Evolutionary conservation across 2,113 vertebrate genomes (phyloP).

Genomic region (Tonatia bakeri): DNA sequence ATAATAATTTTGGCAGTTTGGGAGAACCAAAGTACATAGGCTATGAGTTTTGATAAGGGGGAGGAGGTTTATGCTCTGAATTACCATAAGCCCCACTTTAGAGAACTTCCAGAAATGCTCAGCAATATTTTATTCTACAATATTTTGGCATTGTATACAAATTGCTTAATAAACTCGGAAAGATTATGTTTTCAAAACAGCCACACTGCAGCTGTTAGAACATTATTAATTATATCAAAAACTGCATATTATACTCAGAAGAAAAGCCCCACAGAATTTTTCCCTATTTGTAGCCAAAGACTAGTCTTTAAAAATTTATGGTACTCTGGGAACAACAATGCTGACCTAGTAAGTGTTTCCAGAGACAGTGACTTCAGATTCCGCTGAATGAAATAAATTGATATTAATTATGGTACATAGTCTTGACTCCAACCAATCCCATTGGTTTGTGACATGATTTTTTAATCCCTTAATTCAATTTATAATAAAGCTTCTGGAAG

Average conservation of each 20-base stretch:
- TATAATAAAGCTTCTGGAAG: background rate
- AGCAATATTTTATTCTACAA: background rate
- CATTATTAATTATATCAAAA: slow-evolving; percentile 58
- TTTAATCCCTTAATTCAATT: background rate
- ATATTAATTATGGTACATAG: background rate
- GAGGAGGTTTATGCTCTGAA: background rate
- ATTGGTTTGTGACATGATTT: background rate
- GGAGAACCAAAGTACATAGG: background rate
- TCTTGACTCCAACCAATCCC: background rate
- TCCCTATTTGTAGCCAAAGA: slow-evolving; percentile 33
- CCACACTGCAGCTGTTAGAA: slow-evolving; percentile 1
- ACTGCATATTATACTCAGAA: background rate
- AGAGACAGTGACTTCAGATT: background rate
- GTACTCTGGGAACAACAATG: background rate
- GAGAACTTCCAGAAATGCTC: slow-evolving; percentile 2
- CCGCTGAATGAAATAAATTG: background rate
- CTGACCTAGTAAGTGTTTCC: background rate
- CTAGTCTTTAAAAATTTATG: slow-evolving; percentile 10
- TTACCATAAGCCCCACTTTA: background rate
- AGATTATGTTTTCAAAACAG: slow-evolving; percentile 56
- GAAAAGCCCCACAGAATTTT: background rate
- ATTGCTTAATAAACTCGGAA: slow-evolving; percentile 49
- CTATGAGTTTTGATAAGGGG: background rate
- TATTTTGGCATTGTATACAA: slow-evolving; percentile 8
- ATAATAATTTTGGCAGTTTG: background rate